Conservation (phyloP, 2,888 invertebrate genomes). For the Scaptomyza cyrtandrae region DNA sequence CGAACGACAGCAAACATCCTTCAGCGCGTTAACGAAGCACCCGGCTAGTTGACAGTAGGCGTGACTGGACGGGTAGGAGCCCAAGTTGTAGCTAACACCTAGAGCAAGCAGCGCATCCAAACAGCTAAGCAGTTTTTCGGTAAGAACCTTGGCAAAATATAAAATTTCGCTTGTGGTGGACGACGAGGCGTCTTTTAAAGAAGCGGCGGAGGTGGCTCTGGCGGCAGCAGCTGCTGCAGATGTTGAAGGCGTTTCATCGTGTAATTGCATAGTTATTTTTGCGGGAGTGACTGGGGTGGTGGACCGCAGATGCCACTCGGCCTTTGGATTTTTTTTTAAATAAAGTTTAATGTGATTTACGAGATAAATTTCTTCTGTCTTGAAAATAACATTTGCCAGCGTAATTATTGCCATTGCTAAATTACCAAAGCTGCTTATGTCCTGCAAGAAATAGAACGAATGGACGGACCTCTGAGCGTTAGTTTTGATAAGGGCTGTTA, state of each 20-base stretch:
- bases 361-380: slow-evolving; percentile 85
- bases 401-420: slow-evolving; percentile 84
- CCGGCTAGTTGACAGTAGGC: slow-evolving; percentile 79
- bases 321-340: slow-evolving; percentile 83
- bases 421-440: slow-evolving; percentile 83
- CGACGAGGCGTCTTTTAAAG: slow-evolving; percentile 40
- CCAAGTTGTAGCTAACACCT: slow-evolving; percentile 41
- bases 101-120: slow-evolving; percentile 70
- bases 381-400: slow-evolving; percentile 84
- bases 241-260: slow-evolving; percentile 78
- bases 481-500: slow-evolving; percentile 35
- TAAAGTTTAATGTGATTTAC: slow-evolving; percentile 85
- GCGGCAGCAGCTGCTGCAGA: slow-evolving; percentile 63
- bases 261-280: slow-evolving; percentile 42
- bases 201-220: slow-evolving; percentile 39
- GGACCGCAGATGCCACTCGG: slow-evolving; percentile 53
- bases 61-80: slow-evolving; percentile 28
- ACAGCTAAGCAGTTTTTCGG: slow-evolving; percentile 82
- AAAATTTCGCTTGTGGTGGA: slow-evolving; percentile 82
- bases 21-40: slow-evolving; percentile 82
- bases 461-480: slow-evolving; percentile 14
- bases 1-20: slow-evolving; percentile 80
- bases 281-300: slow-evolving; percentile 15
- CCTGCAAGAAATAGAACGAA: slow-evolving; percentile 62
- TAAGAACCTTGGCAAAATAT: slow-evolving; percentile 84